Conservation (phyloP, 2,888 invertebrate genomes). For the Drosophila subsilvestris region DNA sequence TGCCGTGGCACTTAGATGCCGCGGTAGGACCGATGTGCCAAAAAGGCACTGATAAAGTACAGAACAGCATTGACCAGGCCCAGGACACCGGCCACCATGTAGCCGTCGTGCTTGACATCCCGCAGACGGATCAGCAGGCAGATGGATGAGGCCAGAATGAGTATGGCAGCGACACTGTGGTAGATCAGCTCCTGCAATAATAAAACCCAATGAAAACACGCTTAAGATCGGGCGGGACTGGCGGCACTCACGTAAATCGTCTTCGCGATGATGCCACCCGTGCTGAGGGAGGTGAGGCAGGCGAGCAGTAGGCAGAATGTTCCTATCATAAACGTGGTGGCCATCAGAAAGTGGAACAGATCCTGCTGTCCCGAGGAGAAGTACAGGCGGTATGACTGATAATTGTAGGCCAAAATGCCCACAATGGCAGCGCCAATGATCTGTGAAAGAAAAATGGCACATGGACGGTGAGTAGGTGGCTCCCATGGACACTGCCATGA, state of each 20-base stretch:
- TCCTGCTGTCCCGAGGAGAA: conserved; percentile 84
- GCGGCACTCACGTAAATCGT: conserved; percentile 84
- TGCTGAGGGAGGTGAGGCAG: conserved; percentile 91
- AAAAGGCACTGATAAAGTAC: conserved; percentile 90
- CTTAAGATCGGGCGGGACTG: not conserved
- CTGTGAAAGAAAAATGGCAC: conserved; percentile 84
- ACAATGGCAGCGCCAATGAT: conserved; percentile 90
- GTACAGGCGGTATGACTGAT: conserved; percentile 69
- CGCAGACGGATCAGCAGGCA: conserved; percentile 88
- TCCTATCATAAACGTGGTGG: conserved; percentile 91
- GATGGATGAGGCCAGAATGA: conserved; percentile 89
- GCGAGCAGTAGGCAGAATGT: conserved; percentile 90
- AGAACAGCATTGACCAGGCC: conserved; percentile 89
- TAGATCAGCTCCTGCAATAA: conserved; percentile 91
- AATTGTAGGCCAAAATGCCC: conserved; percentile 88
- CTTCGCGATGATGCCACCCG: conserved; percentile 93
- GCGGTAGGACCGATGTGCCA: conserved; percentile 91
- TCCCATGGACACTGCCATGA: not conserved
- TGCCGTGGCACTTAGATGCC: conserved; percentile 86
- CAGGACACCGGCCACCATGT: conserved; percentile 89
- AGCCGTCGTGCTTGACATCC: conserved; percentile 87
- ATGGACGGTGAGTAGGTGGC: not conserved
- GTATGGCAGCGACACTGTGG: conserved; percentile 89
- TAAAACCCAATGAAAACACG: not conserved
- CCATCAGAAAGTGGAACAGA: conserved; percentile 90